Conservation (phyloP, 2,797 vertebrate genomes). For the Psittacula derbiana region DNA sequence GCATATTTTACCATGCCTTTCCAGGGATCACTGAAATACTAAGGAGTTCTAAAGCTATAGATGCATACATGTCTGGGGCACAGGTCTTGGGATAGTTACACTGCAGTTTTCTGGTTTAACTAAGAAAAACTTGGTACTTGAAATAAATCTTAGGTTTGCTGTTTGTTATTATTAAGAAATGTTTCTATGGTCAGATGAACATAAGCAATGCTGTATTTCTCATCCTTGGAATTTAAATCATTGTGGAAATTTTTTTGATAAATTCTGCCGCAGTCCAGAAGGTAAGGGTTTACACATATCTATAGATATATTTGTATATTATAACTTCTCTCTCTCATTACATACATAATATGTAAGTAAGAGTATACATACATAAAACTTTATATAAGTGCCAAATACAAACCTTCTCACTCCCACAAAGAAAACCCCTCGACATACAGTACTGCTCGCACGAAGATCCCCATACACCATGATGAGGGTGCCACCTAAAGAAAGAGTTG, state of each 20-base stretch:
- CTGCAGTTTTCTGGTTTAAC: not conserved
- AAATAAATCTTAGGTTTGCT: not conserved
- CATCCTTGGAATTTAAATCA: not conserved
- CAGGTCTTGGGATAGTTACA: not conserved
- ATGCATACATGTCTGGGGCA: too few relatives aligned
- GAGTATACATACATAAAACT: not conserved
- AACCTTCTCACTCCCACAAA: not conserved
- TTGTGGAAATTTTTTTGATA: not conserved
- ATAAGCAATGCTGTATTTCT: not conserved
- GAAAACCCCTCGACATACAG: not conserved
- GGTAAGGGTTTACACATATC: not conserved
- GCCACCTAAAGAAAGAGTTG: not conserved
- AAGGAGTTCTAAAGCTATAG: not conserved
- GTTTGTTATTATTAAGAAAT: not conserved
- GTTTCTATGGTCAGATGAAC: not conserved
- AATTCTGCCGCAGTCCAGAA: not conserved
- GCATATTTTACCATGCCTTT: not conserved
- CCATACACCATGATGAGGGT: fast-evolving
- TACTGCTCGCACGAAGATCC: not conserved
- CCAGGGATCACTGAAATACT: not conserved
- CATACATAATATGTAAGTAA: fast-evolving
- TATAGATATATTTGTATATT: not conserved
- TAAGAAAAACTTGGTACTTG: not conserved
- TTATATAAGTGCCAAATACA: not conserved
- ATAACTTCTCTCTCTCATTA: not conserved